A percentile compares a stretch with the other conserved stretches of the same genome.
phyloP scores from a whole-genome alignment of 2,888 invertebrate species.

The Crocallis elinguaria region DNA sequence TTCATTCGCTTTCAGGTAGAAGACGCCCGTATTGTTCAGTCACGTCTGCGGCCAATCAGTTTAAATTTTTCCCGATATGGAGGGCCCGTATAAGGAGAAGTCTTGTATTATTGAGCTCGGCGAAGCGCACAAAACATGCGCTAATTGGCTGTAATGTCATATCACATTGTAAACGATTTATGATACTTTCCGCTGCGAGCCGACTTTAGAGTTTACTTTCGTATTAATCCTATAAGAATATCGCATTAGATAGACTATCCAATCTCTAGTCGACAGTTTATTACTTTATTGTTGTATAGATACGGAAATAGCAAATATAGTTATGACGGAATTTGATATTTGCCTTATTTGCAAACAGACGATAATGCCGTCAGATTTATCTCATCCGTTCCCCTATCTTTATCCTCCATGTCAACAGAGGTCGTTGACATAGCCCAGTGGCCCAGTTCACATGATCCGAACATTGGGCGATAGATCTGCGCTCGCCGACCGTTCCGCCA shows the following conservation, averaged over 20 bases:
- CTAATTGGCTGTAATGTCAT: conserved; percentile 76
- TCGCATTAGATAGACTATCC: conserved; percentile 3
- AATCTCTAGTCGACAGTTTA: background rate
- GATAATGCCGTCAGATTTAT: conserved; percentile 30
- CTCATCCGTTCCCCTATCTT: conserved; percentile 27
- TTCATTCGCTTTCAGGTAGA: conserved; percentile 52
- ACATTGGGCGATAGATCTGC: conserved; percentile 67
- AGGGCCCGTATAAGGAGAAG: conserved; percentile 56
- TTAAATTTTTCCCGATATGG: conserved; percentile 77
- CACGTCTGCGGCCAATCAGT: conserved; percentile 72
- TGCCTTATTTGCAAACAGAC: conserved; percentile 24
- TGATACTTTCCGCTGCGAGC: conserved; percentile 31
- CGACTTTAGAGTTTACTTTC: conserved; percentile 25
- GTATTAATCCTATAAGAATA: conserved; percentile 24
- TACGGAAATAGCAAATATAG: background rate
- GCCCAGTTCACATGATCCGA: conserved; percentile 75
- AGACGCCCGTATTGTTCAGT: conserved; percentile 70
- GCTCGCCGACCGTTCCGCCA: conserved; percentile 65
- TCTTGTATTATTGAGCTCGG: conserved; percentile 58
- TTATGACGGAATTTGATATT: conserved; percentile 2
- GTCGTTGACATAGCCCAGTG: conserved; percentile 66
- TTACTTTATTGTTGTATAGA: background rate
- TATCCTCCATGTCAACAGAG: conserved; percentile 39
- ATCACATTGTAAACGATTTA: conserved; percentile 64
- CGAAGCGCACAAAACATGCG: conserved; percentile 58